Evolutionary conservation across 2,113 vertebrate species (phyloP).

Genomic region (Galemys pyrenaicus): DNA sequence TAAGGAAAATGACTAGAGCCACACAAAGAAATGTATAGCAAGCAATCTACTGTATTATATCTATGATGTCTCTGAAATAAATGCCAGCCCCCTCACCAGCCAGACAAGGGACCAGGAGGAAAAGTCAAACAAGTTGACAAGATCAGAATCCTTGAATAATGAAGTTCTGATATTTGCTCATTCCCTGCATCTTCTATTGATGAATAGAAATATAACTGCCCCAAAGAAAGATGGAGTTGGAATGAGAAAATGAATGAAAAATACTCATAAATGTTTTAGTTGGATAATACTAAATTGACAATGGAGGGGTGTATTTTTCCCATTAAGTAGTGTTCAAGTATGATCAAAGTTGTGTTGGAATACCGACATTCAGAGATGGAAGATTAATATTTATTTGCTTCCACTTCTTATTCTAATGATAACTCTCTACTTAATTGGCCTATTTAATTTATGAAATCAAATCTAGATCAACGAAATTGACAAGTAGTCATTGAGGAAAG

Average conservation of each 20-base stretch:
- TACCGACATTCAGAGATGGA: slow-evolving; percentile 59
- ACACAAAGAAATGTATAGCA: background rate
- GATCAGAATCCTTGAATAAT: background rate
- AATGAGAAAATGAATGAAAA: slow-evolving; percentile 55
- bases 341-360: slow-evolving; percentile 64
- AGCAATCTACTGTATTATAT: background rate
- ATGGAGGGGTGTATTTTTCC: slow-evolving; percentile 27
- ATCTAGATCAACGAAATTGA: slow-evolving; percentile 86
- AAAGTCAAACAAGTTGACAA: background rate
- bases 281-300: slow-evolving; percentile 31
- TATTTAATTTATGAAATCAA: slow-evolving; percentile 87
- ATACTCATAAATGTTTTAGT: slow-evolving; percentile 14
- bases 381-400: slow-evolving; percentile 86
- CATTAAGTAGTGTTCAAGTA: slow-evolving; percentile 41
- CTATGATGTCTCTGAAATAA: background rate
- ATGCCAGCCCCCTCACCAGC: background rate
- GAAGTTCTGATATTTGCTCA: background rate
- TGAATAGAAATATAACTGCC: slow-evolving; percentile 23
- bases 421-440: slow-evolving; percentile 84
- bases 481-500: slow-evolving; percentile 84
- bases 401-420: slow-evolving; percentile 84
- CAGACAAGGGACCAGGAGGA: background rate
- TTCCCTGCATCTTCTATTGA: background rate
- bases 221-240: background rate
- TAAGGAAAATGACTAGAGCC: background rate